Evolutionary conservation across 2,888 invertebrate species (phyloP).

Genomic region (Sinelater perroti): DNA sequence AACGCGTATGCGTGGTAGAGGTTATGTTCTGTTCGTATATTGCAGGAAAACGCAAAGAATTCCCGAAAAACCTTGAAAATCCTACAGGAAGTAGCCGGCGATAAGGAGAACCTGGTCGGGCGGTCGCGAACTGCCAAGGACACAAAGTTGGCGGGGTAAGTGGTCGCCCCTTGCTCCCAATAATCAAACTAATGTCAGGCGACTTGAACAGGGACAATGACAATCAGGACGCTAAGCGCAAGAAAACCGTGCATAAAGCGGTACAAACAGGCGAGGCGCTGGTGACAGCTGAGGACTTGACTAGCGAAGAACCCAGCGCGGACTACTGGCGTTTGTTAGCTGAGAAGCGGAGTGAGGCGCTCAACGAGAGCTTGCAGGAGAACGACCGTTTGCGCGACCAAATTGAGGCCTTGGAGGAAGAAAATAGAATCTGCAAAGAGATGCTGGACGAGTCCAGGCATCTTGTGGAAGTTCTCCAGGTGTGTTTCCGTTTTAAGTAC

Average conservation of each 20-base stretch:
- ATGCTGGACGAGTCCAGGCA: constrained; percentile 79
- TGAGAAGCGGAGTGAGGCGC: constrained; percentile 75
- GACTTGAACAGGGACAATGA: constrained; percentile 52
- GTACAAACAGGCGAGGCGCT: constrained; percentile 69
- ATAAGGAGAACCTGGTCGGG: constrained; percentile 81
- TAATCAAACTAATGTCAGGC: too few relatives aligned
- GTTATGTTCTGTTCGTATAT: too few relatives aligned
- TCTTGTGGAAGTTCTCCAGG: constrained; percentile 79
- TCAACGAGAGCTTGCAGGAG: constrained; percentile 77
- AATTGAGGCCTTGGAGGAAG: constrained; percentile 63
- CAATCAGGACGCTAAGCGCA: constrained; percentile 60
- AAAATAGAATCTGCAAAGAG: constrained; percentile 72
- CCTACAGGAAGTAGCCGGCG: constrained; percentile 74
- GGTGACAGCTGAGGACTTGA: constrained; percentile 75
- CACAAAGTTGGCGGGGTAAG: constrained; percentile 44
- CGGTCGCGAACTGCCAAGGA: constrained; percentile 61
- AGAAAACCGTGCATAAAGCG: constrained; percentile 66
- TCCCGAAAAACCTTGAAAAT: constrained; percentile 77
- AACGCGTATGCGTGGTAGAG: too few relatives aligned
- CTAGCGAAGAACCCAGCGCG: constrained; percentile 72
- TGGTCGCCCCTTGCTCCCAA: neutral
- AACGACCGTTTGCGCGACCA: constrained; percentile 69
- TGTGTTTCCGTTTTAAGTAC: constrained; percentile 54
- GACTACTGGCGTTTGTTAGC: constrained; percentile 81
- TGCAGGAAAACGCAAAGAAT: constrained; percentile 67